phyloP scores from a whole-genome alignment of 2,797 vertebrate genomes.

The Enteromius anoplus region DNA sequence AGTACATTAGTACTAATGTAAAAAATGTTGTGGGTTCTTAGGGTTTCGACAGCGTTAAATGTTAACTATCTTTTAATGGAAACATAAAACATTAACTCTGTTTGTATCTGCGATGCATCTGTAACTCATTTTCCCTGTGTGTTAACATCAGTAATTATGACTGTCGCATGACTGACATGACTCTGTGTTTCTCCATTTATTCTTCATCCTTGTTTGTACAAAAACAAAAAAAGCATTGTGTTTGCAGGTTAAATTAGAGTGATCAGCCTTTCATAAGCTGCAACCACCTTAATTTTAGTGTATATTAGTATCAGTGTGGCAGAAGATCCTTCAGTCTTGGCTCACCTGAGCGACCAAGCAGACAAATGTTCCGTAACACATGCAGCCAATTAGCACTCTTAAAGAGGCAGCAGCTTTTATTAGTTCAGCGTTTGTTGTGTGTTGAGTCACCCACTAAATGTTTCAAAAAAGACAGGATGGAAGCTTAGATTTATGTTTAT shows the following conservation, averaged over 20 bases:
- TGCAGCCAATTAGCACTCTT: constrained; percentile 49
- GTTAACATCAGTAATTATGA: no score
- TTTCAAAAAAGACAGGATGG: constrained; percentile 38
- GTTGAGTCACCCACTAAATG: constrained; percentile 4
- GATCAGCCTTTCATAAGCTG: constrained; percentile 71
- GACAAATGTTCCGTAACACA: constrained; percentile 36
- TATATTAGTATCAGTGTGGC: constrained; percentile 70
- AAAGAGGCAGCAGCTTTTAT: constrained; percentile 39
- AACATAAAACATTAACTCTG: no score
- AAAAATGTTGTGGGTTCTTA: no score
- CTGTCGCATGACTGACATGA: no score
- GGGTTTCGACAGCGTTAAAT: no score
- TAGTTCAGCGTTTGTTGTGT: constrained; percentile 42
- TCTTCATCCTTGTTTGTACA: background rate
- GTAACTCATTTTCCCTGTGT: no score
- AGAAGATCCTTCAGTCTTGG: constrained; percentile 65
- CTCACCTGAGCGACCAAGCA: constrained; percentile 65
- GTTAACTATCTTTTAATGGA: no score
- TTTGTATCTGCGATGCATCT: no score
- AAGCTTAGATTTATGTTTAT: constrained; percentile 31
- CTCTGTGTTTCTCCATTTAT: constrained; percentile 14
- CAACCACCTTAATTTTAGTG: constrained; percentile 72
- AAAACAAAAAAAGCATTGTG: background rate
- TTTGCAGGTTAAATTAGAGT: constrained; percentile 10
- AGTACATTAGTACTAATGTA: no score